These are phyloP conservation scores for Trissoscelio sp. DNA, from an alignment of 2,888 invertebrate genomes.

Conservation along the genomic window DNA sequence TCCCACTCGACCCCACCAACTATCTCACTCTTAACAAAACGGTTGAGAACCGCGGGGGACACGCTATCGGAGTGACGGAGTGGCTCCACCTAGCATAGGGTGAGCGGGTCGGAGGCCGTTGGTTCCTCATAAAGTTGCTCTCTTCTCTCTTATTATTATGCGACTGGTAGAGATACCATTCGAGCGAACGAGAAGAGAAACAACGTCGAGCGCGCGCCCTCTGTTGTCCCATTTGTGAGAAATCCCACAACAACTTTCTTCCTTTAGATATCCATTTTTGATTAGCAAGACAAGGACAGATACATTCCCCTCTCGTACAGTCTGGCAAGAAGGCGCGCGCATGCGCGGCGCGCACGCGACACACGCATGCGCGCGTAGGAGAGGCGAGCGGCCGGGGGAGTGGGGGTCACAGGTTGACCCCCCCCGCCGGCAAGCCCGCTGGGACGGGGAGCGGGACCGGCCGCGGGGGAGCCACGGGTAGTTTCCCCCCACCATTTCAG, in stretches of 20 bases:
- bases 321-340: slow-evolving; percentile 20
- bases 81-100: slow-evolving; percentile 83
- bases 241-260: slow-evolving; percentile 10
- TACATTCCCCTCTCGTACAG: neutral
- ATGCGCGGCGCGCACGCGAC: slow-evolving; percentile 65
- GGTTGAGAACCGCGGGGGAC: slow-evolving; percentile 78
- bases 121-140: slow-evolving; percentile 83
- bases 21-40: neutral
- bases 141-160: slow-evolving; percentile 81
- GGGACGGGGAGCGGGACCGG: neutral
- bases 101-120: slow-evolving; percentile 83
- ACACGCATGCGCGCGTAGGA: slow-evolving; percentile 72
- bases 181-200: slow-evolving; percentile 36
- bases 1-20: neutral
- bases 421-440: slow-evolving; percentile 77
- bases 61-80: slow-evolving; percentile 81
- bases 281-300: slow-evolving; percentile 29
- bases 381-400: slow-evolving; percentile 64
- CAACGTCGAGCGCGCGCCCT: neutral
- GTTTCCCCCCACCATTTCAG: slow-evolving; percentile 35
- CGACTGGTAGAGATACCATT: slow-evolving; percentile 75
- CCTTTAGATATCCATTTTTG: neutral
- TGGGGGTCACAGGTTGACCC: slow-evolving; percentile 81
- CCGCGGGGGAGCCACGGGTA: slow-evolving; percentile 48
- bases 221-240: slow-evolving; percentile 26